These are phyloP conservation scores for Diprion similis DNA, from an alignment of 1,140 invertebrate species.

Conservation along the genomic window DNA sequence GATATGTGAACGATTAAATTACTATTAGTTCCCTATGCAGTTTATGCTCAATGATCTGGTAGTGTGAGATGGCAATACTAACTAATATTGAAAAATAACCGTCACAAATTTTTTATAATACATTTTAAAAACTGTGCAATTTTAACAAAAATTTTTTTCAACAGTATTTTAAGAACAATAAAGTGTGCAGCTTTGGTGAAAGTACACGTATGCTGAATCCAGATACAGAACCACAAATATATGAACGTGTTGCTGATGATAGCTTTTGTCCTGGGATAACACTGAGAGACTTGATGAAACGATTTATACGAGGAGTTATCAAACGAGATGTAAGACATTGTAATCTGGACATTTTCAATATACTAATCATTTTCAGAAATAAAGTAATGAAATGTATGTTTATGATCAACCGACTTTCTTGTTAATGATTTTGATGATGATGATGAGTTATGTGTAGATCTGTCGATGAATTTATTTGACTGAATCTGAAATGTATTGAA, in stretches of 20 bases:
- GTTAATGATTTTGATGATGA: too few species aligned
- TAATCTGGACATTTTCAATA: not conserved
- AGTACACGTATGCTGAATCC: constrained; percentile 36
- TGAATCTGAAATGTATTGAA: too few species aligned
- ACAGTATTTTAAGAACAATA: not conserved
- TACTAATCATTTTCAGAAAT: not conserved
- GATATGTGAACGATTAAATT: too few species aligned
- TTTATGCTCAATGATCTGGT: too few species aligned
- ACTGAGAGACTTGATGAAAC: constrained; percentile 53
- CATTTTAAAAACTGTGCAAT: too few species aligned
- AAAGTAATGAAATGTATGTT: too few species aligned
- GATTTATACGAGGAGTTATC: not conserved
- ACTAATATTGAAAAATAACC: not conserved
- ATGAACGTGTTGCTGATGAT: constrained; percentile 42
- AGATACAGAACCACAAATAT: constrained; percentile 37
- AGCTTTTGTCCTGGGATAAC: constrained; percentile 48
- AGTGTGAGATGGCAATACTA: not conserved
- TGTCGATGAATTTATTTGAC: too few species aligned
- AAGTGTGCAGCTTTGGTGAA: not conserved
- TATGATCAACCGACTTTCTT: too few species aligned
- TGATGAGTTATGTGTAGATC: too few species aligned
- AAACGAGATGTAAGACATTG: not conserved
- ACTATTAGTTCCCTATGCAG: too few species aligned
- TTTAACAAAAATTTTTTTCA: too few species aligned
- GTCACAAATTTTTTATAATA: too few species aligned